These are phyloP conservation scores for Anagyrus pseudococci DNA, from an alignment of 2,888 invertebrate species.

Conservation along the genomic window DNA sequence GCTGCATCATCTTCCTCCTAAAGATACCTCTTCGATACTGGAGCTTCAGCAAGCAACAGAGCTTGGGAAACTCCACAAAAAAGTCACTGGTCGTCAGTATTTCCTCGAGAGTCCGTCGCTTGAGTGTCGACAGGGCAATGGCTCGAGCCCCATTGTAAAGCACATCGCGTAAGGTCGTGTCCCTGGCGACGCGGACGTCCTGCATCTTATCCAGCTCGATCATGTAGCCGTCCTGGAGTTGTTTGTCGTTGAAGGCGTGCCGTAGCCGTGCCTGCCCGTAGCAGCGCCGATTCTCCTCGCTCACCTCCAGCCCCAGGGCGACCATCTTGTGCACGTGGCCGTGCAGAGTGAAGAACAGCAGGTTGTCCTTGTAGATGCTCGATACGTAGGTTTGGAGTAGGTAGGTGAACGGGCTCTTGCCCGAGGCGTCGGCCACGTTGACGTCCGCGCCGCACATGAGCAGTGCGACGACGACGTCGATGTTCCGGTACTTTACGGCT, in stretches of 20 bases:
- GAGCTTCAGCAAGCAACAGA: conserved; percentile 27
- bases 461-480: conserved; percentile 29
- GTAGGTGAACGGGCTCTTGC: conserved; percentile 26
- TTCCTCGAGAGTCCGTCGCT: conserved; percentile 25
- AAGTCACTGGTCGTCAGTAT: conserved; percentile 30
- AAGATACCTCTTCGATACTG: conserved; percentile 26
- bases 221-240: conserved; percentile 7
- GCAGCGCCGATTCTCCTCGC: conserved; percentile 24
- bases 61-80: conserved; percentile 26
- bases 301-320: conserved; percentile 15
- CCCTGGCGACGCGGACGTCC: conserved; percentile 16
- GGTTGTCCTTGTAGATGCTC: conserved; percentile 17
- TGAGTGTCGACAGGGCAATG: conserved; percentile 21
- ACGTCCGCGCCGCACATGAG: conserved; percentile 31
- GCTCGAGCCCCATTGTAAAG: conserved; percentile 17
- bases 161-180: conserved; percentile 12
- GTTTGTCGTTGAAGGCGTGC: conserved; percentile 28
- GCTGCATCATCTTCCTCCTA: conserved; percentile 27
- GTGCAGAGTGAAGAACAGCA: conserved; percentile 27
- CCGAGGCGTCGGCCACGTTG: conserved; percentile 12
- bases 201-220: conserved; percentile 33
- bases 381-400: conserved; percentile 25
- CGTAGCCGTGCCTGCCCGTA: conserved; percentile 12
- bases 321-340: conserved; percentile 32
- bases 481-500: conserved; percentile 22